Conservation (phyloP, 1,140 invertebrate genomes). For the Scaptomyza graminum region DNA sequence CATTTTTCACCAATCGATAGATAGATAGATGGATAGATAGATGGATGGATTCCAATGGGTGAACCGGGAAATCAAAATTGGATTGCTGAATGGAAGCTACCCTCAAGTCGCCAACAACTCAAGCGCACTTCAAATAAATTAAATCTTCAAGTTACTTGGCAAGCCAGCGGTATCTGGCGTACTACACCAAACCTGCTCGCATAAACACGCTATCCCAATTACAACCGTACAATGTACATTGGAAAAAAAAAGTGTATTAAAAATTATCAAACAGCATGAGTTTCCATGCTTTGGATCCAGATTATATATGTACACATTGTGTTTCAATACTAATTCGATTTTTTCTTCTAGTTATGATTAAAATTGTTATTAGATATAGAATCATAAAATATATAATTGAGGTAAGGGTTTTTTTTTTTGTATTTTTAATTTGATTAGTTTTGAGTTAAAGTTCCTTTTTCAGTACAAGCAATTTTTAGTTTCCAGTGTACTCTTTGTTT, state of each 20-base stretch:
- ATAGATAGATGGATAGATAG: not conserved
- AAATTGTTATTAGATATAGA: too few species aligned
- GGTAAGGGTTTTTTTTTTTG: too few species aligned
- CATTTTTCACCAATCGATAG: slow-evolving; percentile 52
- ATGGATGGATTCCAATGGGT: slow-evolving; percentile 29
- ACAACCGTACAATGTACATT: slow-evolving; percentile 27
- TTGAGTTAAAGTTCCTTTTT: not conserved
- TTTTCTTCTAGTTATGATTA: too few species aligned
- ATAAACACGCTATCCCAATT: slow-evolving; percentile 62
- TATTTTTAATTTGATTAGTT: too few species aligned
- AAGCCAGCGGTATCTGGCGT: slow-evolving; percentile 45
- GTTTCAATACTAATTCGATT: too few species aligned
- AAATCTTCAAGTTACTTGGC: slow-evolving; percentile 72
- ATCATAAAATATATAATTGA: too few species aligned
- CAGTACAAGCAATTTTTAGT: not conserved
- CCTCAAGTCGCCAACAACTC: slow-evolving; percentile 26
- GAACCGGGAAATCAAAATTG: slow-evolving; percentile 18
- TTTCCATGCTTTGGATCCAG: too few species aligned
- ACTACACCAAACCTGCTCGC: slow-evolving; percentile 41
- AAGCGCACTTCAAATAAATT: slow-evolving; percentile 75
- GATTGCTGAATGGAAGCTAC: slow-evolving; percentile 14
- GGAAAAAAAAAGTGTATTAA: not conserved
- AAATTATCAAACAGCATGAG: too few species aligned
- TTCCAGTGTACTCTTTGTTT: not conserved
- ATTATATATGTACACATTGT: too few species aligned